Conservation (phyloP, 2,888 invertebrate species). For the Brenthis hecate region DNA sequence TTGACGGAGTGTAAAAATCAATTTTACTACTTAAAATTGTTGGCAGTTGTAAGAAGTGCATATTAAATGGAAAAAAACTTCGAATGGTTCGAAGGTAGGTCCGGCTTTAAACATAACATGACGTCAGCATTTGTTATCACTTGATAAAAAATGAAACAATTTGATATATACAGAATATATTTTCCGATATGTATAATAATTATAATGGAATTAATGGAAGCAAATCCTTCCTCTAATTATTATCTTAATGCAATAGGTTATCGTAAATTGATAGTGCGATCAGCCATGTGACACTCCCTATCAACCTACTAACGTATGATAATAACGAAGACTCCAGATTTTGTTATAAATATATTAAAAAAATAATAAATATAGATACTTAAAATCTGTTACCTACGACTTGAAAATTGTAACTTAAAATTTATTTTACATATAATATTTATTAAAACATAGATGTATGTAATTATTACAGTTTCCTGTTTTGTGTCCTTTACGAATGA, state of each 20-base stretch:
- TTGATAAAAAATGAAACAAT: slow-evolving; percentile 49
- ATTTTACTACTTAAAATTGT: slow-evolving; percentile 10
- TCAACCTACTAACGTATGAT: slow-evolving; percentile 52
- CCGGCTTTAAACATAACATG: slow-evolving; percentile 48
- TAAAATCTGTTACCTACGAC: slow-evolving; percentile 16
- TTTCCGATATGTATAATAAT: slow-evolving; percentile 47
- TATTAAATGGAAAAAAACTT: slow-evolving; percentile 27
- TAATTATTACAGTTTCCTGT: slow-evolving; percentile 28
- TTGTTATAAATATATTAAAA: too few relatives aligned
- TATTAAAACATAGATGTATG: slow-evolving; percentile 22
- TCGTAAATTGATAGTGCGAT: slow-evolving; percentile 70
- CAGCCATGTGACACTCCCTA: slow-evolving; percentile 77
- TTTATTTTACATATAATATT: slow-evolving; percentile 25
- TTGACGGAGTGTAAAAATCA: background rate
- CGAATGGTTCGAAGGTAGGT: slow-evolving; percentile 49
- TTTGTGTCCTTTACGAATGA: slow-evolving; percentile 35
- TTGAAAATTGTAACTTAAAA: slow-evolving; percentile 20
- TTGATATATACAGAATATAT: slow-evolving; percentile 39
- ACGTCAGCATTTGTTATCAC: slow-evolving; percentile 66
- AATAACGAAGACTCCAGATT: background rate
- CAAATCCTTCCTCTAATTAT: slow-evolving; percentile 68
- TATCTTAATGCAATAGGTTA: slow-evolving; percentile 79
- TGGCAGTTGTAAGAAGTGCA: slow-evolving; percentile 1
- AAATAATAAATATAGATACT: too few relatives aligned
- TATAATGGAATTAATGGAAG: slow-evolving; percentile 64